Evolutionary conservation across 1,140 invertebrate species (phyloP), one percentile per base, ranked within the genome.

Genomic region (Theocolax elegans): DNA sequence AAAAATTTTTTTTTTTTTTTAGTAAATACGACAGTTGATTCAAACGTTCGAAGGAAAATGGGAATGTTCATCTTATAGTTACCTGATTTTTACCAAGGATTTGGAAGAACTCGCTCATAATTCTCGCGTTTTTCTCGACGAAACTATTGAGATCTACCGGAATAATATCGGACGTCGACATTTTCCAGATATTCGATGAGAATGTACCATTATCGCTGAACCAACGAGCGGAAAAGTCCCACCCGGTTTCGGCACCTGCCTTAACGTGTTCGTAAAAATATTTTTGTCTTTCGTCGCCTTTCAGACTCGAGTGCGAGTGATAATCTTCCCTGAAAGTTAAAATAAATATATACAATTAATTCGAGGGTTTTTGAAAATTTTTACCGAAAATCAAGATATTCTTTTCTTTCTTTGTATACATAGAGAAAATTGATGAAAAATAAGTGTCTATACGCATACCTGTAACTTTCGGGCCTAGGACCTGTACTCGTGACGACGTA

Each of bases 81-180:
- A 76, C 75, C 17, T 0, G 21, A 3, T 6, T 0, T 40, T 74
- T 71, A 35, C 74, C 74, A 25, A 72, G 12, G 7, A 29, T 59
- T 13, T 51, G 10, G n/a, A 73, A 69, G 15, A 73, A 74, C 4
- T 19, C 13, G 12, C 68, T 58, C 13, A 94, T 77, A 4, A 87
- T 79, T 15, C 78, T 75, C 35, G 91, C 90, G 75, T 91, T 91
- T 62, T 83, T 83, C 64, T 91, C 92, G 15, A 95, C 83, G 62
- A 95, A 91, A 2, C 92, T 87, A 80, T 96, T 97, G 9, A 97
- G 85, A 82, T 96, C 94, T 2, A 95, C 94, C 1, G 94, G 94
- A 31, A 95, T 85, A 31, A 95, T 91, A 49, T 90, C 79, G 7
- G 88, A 87, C 0, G 91, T 91, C 13, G 89, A 83, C 3, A 91